Evolutionary conservation across 2,797 vertebrate genomes (phyloP).

Genomic region (Peromyscus aztecus): DNA sequence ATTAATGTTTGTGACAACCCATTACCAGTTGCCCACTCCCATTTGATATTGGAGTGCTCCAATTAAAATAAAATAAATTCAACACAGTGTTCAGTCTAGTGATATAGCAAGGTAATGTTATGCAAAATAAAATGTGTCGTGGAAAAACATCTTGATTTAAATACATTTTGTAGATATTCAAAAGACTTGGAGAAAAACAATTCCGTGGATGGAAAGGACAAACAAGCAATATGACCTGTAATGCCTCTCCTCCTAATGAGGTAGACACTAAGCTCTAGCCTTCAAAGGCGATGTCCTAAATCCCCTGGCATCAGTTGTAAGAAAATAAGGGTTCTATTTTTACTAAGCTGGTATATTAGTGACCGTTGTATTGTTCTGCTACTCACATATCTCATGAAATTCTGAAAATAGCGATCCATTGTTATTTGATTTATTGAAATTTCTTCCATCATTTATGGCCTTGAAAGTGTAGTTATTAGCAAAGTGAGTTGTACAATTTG

Average conservation of each 20-base stretch:
- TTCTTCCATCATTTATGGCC: slow-evolving; percentile 26
- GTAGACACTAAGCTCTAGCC: slow-evolving; percentile 26
- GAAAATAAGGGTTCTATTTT: slow-evolving; percentile 74
- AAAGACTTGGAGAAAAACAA: slow-evolving; percentile 27
- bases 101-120: not conserved
- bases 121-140: slow-evolving; percentile 24
- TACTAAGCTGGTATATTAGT: slow-evolving; percentile 65
- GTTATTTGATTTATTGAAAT: slow-evolving; percentile 67
- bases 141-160: slow-evolving; percentile 10
- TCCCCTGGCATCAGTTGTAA: slow-evolving; percentile 47
- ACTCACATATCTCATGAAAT: slow-evolving; percentile 68
- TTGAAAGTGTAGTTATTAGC: slow-evolving; percentile 54
- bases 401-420: slow-evolving; percentile 72
- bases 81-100: slow-evolving; percentile 1
- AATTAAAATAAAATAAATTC: slow-evolving; percentile 34
- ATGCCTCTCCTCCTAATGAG: slow-evolving; percentile 52
- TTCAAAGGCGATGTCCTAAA: slow-evolving; percentile 54
- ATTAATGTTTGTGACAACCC: not conserved
- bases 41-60: not conserved
- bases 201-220: slow-evolving; percentile 62
- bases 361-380: slow-evolving; percentile 65
- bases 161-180: not conserved
- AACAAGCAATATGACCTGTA: slow-evolving; percentile 38
- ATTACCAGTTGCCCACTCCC: not conserved
- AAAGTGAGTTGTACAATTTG: not conserved